These are phyloP conservation scores for Lasius fuliginosus DNA, from an alignment of 2,888 invertebrate genomes.

Conservation along the genomic window DNA sequence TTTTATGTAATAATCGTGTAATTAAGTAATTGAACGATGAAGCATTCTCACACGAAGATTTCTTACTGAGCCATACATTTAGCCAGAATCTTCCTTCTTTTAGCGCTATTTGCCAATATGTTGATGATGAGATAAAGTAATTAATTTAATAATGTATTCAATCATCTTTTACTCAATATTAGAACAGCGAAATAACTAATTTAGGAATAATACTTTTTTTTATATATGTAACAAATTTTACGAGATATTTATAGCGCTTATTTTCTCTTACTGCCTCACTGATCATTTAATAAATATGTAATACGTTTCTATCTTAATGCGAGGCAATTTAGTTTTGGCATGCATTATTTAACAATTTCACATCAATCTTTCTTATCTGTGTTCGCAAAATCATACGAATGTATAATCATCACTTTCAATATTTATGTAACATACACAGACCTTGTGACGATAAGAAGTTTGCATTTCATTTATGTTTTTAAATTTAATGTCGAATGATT, in stretches of 20 bases:
- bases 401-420: not conserved
- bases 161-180: not conserved
- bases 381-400: not conserved
- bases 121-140: not conserved
- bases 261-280: not conserved
- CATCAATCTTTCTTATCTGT: not conserved
- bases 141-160: not conserved
- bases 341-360: not conserved
- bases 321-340: not conserved
- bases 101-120: not conserved
- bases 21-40: not conserved
- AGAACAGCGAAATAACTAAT: not conserved
- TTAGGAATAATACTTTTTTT: not conserved
- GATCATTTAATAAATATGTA: not conserved
- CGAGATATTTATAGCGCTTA: not conserved
- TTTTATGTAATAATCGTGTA: not conserved
- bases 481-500: not conserved
- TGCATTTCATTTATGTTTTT: constrained; percentile 10
- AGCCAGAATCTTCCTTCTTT: not conserved
- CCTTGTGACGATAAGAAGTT: not conserved
- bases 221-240: not conserved
- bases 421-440: not conserved
- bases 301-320: not conserved
- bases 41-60: not conserved
- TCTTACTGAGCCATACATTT: not conserved